Evolutionary conservation across 2,888 invertebrate genomes (phyloP), one percentile per base, ranked within the genome.

Genomic region (Eremobia ochroleuca): DNA sequence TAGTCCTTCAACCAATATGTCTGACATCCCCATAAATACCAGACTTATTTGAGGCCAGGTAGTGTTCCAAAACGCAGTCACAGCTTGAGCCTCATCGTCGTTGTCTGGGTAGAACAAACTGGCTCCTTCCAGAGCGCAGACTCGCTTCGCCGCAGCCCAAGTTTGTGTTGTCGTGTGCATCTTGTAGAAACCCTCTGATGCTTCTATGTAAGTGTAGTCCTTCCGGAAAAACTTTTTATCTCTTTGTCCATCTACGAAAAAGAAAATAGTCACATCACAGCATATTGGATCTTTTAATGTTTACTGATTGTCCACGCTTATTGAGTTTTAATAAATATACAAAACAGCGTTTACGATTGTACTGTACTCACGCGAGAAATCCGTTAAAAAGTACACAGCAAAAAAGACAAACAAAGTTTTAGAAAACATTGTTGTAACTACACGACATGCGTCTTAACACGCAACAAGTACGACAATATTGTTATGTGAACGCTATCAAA

Each of bases 121-220:
- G 43, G 78, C 78, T 62, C 77, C 77, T 78, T 77, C 77, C 28
- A 61, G 37, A 46, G 46, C 43, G 34, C 72, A 79, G 0, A n/a
- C 1, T 1, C 28, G 55, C 40, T 78, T 79, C 15, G 79, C 78
- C 4, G 71, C 43, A 25, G 52, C 34, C 77, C 77, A 77, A 15
- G 18, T 78, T 59, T 78, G 15, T n/a, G 4, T 0, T 52, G 1
- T 78, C 34, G 0, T 34, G 71, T 77, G 61, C 0, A 82, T 21
- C 49, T 77, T 77, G 40, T 77, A 77, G 52, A 77, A 77, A 62
- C 25, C 18, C 18, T 78, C 52, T 8, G n/a, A 18, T 78, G 52
- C 52, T 52, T 78, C 43, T 34, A 77, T 8, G 37, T 95, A 94
- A 0, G 83, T 84, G 13, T 89, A 93, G 0, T 89, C 91, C 0